These are phyloP conservation scores for Danio kyathit DNA, from an alignment of 2,797 vertebrate species.

Conservation along the genomic window DNA sequence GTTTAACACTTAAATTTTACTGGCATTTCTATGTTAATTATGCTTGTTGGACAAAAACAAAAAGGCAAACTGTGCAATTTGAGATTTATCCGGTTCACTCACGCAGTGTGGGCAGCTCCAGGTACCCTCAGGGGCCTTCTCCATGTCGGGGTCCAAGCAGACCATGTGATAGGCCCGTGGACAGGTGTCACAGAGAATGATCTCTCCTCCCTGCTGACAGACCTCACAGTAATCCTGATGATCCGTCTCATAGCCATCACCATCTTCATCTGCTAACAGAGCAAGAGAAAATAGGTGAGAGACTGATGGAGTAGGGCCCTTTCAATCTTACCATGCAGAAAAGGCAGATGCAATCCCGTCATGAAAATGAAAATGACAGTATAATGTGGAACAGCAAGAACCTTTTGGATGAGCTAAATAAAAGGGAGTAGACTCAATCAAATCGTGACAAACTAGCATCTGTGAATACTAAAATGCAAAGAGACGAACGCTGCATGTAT, in stretches of 20 bases:
- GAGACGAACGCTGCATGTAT: not conserved
- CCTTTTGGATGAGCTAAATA: not conserved
- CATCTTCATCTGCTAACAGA: constrained; percentile 82
- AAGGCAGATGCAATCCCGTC: not conserved
- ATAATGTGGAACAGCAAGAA: not conserved
- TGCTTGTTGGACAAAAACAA: not conserved
- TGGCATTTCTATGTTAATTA: not conserved
- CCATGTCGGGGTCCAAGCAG: constrained; percentile 98
- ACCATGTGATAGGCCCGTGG: constrained; percentile 99
- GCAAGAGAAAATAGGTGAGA: not conserved
- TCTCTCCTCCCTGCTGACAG: constrained; percentile 98
- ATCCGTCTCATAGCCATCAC: constrained; percentile 97
- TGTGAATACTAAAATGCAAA: not conserved
- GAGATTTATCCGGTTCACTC: constrained; percentile 67
- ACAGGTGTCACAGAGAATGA: constrained; percentile 97
- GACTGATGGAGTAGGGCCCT: not conserved
- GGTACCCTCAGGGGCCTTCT: constrained; percentile 97
- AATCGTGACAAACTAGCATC: not conserved
- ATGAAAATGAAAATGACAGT: not conserved
- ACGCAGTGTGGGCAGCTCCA: constrained; percentile 99
- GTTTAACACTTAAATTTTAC: no score
- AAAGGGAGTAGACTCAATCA: not conserved
- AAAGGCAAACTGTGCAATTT: not conserved
- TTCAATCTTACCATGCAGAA: not conserved
- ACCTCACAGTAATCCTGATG: constrained; percentile 99